Percentiles rank a stretch among this genome's conserved stretches.
phyloP scores from a whole-genome alignment of 2,888 invertebrate species.

The Parthenolecanium corni region DNA sequence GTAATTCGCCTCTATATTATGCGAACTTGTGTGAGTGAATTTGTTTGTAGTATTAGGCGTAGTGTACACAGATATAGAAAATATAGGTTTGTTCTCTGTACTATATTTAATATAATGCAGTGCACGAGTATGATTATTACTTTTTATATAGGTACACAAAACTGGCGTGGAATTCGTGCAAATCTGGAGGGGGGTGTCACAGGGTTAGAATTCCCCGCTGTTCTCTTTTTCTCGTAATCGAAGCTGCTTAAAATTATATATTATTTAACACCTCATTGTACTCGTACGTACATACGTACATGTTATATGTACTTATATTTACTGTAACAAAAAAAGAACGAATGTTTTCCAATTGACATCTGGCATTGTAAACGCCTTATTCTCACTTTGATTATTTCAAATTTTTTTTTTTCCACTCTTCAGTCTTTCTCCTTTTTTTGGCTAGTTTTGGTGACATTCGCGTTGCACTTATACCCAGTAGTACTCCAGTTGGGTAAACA shows the following conservation, averaged over 20 bases:
- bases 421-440: too few species aligned
- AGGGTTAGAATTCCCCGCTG: slow-evolving; percentile 21
- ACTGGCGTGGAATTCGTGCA: too few species aligned
- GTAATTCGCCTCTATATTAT: too few species aligned
- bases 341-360: slow-evolving; percentile 29
- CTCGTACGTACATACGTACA: neutral
- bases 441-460: too few species aligned
- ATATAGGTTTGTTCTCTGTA: too few species aligned
- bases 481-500: slow-evolving; percentile 21
- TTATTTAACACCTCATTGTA: slow-evolving; percentile 13
- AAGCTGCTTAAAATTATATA: slow-evolving; percentile 24
- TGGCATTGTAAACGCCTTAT: slow-evolving; percentile 23
- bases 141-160: too few species aligned
- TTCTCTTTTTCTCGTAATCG: slow-evolving; percentile 16
- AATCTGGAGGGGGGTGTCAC: neutral
- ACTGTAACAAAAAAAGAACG: slow-evolving; percentile 2
- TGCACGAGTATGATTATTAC: slow-evolving; percentile 1
- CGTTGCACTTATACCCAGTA: too few species aligned
- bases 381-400: slow-evolving; percentile 17
- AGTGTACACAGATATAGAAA: too few species aligned
- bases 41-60: too few species aligned
- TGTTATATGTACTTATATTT: neutral
- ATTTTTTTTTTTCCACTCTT: neutral
- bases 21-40: too few species aligned
- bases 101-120: too few species aligned